Percentiles rank a stretch among this genome's conserved stretches.
These are phyloP conservation scores for Ctenopoma kingsleyae DNA, from an alignment of 2,797 vertebrate species.

Conservation along the genomic window DNA sequence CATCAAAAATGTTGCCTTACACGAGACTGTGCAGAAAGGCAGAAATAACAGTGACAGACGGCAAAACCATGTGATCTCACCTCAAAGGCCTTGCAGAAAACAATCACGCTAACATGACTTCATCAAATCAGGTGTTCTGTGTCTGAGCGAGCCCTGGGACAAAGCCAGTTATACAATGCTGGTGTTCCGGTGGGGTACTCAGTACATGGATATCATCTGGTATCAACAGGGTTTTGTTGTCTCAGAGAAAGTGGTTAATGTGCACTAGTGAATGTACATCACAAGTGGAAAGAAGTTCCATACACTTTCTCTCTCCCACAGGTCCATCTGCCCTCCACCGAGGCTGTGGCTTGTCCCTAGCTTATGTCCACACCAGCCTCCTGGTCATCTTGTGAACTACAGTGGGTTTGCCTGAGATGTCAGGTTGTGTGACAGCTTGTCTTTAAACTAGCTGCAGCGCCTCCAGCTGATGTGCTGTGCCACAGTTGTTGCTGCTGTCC, in stretches of 20 bases:
- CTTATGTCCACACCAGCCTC: slow-evolving; percentile 19
- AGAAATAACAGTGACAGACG: slow-evolving; percentile 55
- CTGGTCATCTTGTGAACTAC: slow-evolving; percentile 20
- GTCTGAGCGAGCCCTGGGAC: background rate
- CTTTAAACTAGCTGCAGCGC: slow-evolving; percentile 36
- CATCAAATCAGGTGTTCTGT: background rate
- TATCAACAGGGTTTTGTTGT: background rate
- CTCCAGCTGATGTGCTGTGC: slow-evolving; percentile 40
- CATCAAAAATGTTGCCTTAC: slow-evolving; percentile 33
- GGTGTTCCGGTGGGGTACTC: background rate
- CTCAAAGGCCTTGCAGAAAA: slow-evolving; percentile 30
- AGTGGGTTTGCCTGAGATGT: slow-evolving; percentile 18
- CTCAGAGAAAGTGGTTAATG: background rate
- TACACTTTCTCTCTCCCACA: background rate
- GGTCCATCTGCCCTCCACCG: slow-evolving; percentile 13
- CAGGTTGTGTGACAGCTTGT: slow-evolving; percentile 46
- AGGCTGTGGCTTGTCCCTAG: background rate
- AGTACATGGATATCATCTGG: background rate
- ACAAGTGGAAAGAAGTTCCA: slow-evolving; percentile 14
- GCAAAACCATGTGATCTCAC: slow-evolving; percentile 43
- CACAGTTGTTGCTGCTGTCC: slow-evolving; percentile 11
- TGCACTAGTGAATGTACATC: slow-evolving; percentile 8
- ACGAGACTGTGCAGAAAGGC: slow-evolving; percentile 44
- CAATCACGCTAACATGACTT: slow-evolving; percentile 21
- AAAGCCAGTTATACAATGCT: background rate